Evolutionary conservation across 2,113 vertebrate genomes (phyloP).

Genomic region (Myotis brandtii): DNA sequence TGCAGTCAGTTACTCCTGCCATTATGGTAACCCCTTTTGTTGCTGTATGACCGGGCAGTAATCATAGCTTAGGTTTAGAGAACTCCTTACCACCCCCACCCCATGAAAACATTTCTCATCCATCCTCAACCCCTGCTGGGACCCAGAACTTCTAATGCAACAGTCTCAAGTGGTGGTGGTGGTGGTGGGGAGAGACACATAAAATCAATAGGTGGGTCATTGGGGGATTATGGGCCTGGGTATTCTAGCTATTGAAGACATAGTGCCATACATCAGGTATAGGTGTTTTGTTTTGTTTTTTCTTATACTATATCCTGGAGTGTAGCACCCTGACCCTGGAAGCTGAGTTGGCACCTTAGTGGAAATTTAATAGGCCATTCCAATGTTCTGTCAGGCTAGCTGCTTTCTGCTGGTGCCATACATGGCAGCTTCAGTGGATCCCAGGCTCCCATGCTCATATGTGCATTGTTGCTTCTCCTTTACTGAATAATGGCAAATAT

Average conservation of each 20-base stretch:
- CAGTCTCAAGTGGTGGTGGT: not conserved
- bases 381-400: not conserved
- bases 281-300: no score
- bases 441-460: not conserved
- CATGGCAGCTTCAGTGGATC: not conserved
- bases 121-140: not conserved
- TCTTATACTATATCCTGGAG: not conserved
- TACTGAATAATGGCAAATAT: not conserved
- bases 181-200: not conserved
- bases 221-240: not conserved
- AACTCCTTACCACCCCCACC: not conserved
- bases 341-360: not conserved
- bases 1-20: not conserved
- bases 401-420: not conserved
- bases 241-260: not conserved
- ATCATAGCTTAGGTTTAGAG: not conserved
- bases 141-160: not conserved
- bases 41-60: not conserved
- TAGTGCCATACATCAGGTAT: not conserved
- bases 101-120: not conserved
- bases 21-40: not conserved
- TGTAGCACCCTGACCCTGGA: not conserved
- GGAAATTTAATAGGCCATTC: not conserved
- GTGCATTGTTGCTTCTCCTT: not conserved
- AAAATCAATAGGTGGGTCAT: not conserved